A percentile compares a stretch with the other conserved stretches of the same genome.
Conservation (phyloP, 2,888 invertebrate genomes). For the Ptychoptera contaminata region DNA sequence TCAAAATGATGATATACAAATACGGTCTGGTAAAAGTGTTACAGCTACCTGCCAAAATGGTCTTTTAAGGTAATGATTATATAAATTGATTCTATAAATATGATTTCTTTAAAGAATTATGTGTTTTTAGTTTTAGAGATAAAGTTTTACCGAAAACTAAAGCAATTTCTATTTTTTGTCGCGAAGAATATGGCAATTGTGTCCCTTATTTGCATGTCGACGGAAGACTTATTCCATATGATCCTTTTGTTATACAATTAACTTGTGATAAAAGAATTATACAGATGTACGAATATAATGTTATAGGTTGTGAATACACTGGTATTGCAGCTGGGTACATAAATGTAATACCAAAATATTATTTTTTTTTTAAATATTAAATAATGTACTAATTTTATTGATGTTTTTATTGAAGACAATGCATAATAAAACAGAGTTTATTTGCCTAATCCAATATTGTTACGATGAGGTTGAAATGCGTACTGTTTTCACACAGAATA, state of each 20-base stretch:
- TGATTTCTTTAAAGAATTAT: neutral
- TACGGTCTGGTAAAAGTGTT: neutral
- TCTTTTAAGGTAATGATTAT: neutral
- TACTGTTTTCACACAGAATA: neutral
- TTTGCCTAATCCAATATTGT: neutral
- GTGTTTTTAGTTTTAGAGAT: neutral
- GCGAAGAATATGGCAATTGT: neutral
- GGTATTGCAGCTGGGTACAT: neutral
- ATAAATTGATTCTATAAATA: neutral
- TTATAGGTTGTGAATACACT: neutral
- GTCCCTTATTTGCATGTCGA: neutral
- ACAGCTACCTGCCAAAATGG: neutral
- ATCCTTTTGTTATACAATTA: neutral
- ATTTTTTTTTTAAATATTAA: too few species aligned
- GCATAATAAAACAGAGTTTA: neutral
- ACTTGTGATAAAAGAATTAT: neutral
- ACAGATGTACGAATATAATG: neutral
- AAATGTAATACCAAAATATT: neutral
- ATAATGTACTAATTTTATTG: too few species aligned
- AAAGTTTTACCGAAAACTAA: neutral
- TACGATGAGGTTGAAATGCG: neutral
- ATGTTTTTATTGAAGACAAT: neutral
- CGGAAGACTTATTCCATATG: neutral
- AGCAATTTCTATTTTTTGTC: neutral
- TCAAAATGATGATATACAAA: neutral